Evolutionary conservation across 2,888 invertebrate genomes (phyloP).

Genomic region (Ametastegia equiseti): DNA sequence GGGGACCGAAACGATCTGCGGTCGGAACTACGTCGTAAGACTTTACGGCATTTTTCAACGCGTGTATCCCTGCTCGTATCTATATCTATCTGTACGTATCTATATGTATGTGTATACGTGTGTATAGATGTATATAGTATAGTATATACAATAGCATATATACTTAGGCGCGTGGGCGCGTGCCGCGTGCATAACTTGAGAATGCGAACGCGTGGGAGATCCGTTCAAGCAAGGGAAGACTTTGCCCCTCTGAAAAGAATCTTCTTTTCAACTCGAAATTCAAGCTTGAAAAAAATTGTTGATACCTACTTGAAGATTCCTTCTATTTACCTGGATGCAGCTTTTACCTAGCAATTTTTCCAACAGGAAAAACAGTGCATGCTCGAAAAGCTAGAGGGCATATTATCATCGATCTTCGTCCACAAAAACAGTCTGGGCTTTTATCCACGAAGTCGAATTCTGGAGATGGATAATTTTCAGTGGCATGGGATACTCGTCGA

Average conservation of each 20-base stretch:
- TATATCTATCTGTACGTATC: neutral
- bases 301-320: slow-evolving; percentile 1
- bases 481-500: too few relatives aligned
- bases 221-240: neutral
- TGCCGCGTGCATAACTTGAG: slow-evolving; percentile 42
- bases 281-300: neutral
- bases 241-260: neutral
- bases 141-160: too few relatives aligned
- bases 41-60: slow-evolving; percentile 38
- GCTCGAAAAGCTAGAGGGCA: too few relatives aligned
- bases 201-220: slow-evolving; percentile 41
- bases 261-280: slow-evolving; percentile 5
- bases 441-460: too few relatives aligned
- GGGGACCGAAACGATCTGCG: slow-evolving; percentile 11
- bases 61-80: slow-evolving; percentile 17
- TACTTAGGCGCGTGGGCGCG: slow-evolving; percentile 40
- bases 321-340: neutral
- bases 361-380: too few relatives aligned
- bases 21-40: slow-evolving; percentile 43
- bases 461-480: too few relatives aligned
- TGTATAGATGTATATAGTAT: too few relatives aligned
- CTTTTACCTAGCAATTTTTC: neutral
- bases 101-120: neutral
- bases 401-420: too few relatives aligned
- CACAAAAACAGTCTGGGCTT: too few relatives aligned